Base-by-base conservation (phyloP, 2,888 invertebrate species). In the Mesopsocus fuscifrons region DNA sequence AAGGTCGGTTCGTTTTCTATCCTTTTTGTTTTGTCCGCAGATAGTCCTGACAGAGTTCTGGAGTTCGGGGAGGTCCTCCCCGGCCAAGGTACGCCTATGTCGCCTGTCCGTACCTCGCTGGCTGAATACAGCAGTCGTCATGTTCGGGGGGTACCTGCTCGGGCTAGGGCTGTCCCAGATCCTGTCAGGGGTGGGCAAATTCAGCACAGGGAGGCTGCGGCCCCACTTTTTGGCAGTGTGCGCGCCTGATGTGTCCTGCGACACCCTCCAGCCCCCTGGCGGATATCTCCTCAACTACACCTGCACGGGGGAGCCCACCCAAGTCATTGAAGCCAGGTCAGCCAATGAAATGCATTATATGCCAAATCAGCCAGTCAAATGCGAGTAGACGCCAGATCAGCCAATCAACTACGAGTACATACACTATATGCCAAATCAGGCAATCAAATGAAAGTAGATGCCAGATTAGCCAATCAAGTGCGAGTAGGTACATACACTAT, bases 141-240 rank as follows among this genome's bases (percentile, higher is more conserved):
- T 18, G n/a, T 38, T 18, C 13, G 82, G 85, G 1, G 68, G 83
- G 34, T 92, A 91, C 59, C 76, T 78, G 20, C 91, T 92, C 61
- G 94, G 91, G 0, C 80, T 80, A 35, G 81, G 77, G 34, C 73
- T 79, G 51, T 81, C 80, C 49, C 85, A 88, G 59, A 64, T 91
- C 38, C 74, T 82, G 49, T 94, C 92, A 3, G 94, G 97, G 60
- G 73, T 92, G 49, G 87, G 84, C 49, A 95, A 97, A 64, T 94
- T 91, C 59, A 76, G 82, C 8, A 77, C 95, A 49, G 97, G 97
- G 31, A 72, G 94, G 44, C 64, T 95, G 50, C 68, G 97, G 51
- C 97, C 97, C 21, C 92, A 97, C 64, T 98, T 97, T 66, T 74
- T 91, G 57, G 72, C 71, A 51, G 78, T 94, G 1, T 98, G 97